Conservation (phyloP, 2,888 invertebrate genomes). For the Xanthorhoe designata region DNA sequence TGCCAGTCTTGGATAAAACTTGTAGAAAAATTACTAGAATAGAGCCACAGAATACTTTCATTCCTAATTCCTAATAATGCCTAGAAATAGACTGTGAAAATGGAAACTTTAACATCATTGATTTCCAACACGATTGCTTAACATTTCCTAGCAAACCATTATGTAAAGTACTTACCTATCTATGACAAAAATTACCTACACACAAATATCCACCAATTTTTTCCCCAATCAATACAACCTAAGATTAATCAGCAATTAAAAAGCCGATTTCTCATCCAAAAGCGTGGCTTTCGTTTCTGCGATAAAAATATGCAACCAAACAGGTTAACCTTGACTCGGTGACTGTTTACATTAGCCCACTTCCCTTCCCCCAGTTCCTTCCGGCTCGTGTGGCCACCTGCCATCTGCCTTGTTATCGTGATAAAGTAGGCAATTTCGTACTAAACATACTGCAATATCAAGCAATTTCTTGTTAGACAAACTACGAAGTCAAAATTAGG, state of each 20-base stretch:
- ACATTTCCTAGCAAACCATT: too few relatives aligned
- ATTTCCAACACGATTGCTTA: too few relatives aligned
- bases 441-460: too few relatives aligned
- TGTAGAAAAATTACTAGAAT: background rate
- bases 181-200: too few relatives aligned
- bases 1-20: conserved; percentile 13
- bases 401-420: conserved; percentile 8
- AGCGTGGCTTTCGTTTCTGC: conserved; percentile 20
- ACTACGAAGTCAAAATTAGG: too few relatives aligned
- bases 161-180: too few relatives aligned
- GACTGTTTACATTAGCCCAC: conserved; percentile 14
- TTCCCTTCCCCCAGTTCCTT: conserved; percentile 22
- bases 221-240: background rate
- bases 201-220: too few relatives aligned
- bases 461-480: too few relatives aligned
- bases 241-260: background rate
- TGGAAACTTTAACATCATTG: too few relatives aligned
- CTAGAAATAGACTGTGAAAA: background rate
- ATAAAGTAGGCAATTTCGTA: background rate
- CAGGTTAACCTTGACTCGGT: conserved; percentile 28
- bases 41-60: background rate
- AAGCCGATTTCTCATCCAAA: conserved; percentile 5
- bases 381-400: conserved; percentile 33
- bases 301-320: conserved; percentile 13
- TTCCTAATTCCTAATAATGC: too few relatives aligned